Conservation (phyloP, 2,113 vertebrate genomes). For the Macrotus californicus region DNA sequence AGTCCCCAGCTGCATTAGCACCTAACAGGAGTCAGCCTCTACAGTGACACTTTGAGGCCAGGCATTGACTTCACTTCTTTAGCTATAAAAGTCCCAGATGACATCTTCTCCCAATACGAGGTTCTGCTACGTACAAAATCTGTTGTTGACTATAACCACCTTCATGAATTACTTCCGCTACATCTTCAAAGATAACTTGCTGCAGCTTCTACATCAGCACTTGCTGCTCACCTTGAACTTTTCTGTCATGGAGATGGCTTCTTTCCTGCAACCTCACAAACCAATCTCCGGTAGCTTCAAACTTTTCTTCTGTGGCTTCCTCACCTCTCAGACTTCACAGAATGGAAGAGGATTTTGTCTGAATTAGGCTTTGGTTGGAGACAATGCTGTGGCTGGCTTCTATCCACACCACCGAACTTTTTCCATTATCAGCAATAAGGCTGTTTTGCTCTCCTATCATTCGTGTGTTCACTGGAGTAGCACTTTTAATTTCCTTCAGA, state of each 20-base stretch:
- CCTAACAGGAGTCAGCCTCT: neutral
- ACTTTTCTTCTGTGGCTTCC: neutral
- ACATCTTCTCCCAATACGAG: neutral
- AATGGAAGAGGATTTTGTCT: neutral
- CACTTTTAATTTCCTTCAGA: neutral
- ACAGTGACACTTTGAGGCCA: neutral
- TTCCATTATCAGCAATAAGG: neutral
- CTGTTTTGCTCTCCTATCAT: neutral
- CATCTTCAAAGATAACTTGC: neutral
- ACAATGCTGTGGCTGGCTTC: neutral
- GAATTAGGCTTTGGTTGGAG: neutral
- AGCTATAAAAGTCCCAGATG: neutral
- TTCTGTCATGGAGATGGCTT: neutral
- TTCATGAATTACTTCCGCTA: neutral
- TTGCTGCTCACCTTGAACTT: neutral
- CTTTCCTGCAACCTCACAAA: neutral
- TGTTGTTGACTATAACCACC: neutral
- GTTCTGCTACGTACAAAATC: neutral
- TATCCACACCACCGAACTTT: neutral
- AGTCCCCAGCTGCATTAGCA: neutral
- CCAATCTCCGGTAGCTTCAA: neutral
- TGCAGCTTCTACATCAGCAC: neutral
- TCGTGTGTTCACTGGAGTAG: neutral
- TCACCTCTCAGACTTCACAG: neutral
- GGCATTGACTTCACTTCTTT: neutral